A percentile compares a stretch with the other conserved stretches of the same genome.
These are phyloP conservation scores for Umimayanthus chanpuru DNA, from an alignment of 92 coral and sea anemone genomes.

Conservation along the genomic window DNA sequence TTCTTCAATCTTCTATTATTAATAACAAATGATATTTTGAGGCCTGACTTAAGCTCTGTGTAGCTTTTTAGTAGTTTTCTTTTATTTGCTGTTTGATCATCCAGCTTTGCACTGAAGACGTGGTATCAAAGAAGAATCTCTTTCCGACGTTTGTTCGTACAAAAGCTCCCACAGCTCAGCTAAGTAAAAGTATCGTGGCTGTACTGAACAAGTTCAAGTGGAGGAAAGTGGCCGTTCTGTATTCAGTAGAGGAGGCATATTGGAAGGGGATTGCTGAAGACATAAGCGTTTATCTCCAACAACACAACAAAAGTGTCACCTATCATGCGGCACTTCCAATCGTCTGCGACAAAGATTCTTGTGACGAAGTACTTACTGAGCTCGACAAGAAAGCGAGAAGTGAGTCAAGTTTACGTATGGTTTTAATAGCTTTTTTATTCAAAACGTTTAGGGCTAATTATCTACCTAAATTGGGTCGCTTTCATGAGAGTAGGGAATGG, in stretches of 20 bases:
- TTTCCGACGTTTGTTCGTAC: slow-evolving; percentile 91
- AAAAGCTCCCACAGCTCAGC: slow-evolving; percentile 72
- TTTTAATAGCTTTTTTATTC: no score
- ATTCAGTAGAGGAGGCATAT: slow-evolving; percentile 52
- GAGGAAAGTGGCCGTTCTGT: slow-evolving; percentile 71
- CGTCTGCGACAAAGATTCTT: slow-evolving; percentile 45
- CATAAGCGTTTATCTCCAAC: slow-evolving; percentile 44
- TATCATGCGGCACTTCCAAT: slow-evolving; percentile 58
- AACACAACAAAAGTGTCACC: slow-evolving; percentile 55
- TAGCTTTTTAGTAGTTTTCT: background rate
- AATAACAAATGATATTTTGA: no score
- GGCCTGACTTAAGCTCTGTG: no score
- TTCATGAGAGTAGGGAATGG: no score
- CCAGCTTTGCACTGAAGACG: slow-evolving; percentile 79
- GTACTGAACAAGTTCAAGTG: slow-evolving; percentile 70
- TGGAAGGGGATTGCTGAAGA: slow-evolving; percentile 82
- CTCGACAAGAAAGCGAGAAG: slow-evolving; percentile 76
- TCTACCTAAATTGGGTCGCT: no score
- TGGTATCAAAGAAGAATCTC: slow-evolving; percentile 58
- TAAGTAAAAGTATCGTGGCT: slow-evolving; percentile 75
- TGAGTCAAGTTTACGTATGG: slow-evolving; percentile 40
- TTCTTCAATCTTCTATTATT: no score
- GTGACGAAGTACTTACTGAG: slow-evolving; percentile 50
- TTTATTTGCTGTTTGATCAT: background rate
- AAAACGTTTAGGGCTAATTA: no score